Base-by-base conservation (phyloP, 1,140 invertebrate genomes). In the Apis florea region DNA sequence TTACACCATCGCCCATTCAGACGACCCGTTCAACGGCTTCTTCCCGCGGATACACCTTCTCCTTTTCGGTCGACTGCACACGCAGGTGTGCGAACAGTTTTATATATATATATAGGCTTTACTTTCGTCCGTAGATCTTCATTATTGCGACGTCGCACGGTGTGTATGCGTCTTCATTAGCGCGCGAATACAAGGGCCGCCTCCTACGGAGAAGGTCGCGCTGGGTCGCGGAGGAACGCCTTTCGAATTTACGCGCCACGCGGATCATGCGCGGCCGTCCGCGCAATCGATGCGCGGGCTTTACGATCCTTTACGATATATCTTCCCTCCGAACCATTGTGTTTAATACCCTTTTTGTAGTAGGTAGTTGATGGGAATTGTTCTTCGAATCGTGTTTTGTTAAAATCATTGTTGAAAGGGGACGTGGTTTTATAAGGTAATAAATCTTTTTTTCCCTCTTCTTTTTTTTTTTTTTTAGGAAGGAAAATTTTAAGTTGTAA, bases 71-170 rank as follows among this genome's bases (percentile, higher is more conserved):
- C 66, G 58, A 9, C 24, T 17, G 40, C 40, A n/a, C 58, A 31
- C 58, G 31, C 61, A 31, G 31, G 79, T 68, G 53, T 17, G 53
- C 31, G 31, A 4, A 40, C 31, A 40, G 31, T 40, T 40, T 31
- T 31, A 31, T 31, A 31, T 31, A 31, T 31, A 31, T 31, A 2
- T 40, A 40, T 3, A 6, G 75, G 84, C 71, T 83, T 63, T 86
- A 83, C 85, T 86, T 86, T 88, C 84, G 77, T 78, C 83, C 83
- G 82, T 86, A 90, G 84, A 90, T 90, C 90, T 90, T 91, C 83
- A 87, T 90, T 90, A 90, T 86, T 80, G 82, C 85, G 71, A 73
- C 85, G 82, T 83, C 82, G 61, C 72, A 40, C 68, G 74, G 56
- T 73, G 59, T 78, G 74, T 87, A 84, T 83, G 85, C 80, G 81